phyloP scores from a whole-genome alignment of 2,113 vertebrate species.

The Pica pica region DNA sequence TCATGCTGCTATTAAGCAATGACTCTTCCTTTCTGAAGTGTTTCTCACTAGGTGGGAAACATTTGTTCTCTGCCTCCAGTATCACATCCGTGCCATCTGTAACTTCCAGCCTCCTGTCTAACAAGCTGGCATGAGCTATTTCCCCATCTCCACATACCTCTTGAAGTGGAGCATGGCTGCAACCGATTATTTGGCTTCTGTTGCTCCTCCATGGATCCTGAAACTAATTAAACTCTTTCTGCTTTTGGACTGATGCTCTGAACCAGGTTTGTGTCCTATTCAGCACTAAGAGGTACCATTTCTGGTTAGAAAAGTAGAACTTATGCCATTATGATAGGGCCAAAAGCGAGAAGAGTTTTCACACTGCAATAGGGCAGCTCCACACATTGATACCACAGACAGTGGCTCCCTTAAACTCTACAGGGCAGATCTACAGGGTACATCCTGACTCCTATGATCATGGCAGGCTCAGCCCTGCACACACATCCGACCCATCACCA shows the following conservation, averaged over 20 bases:
- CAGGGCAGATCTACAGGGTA: neutral
- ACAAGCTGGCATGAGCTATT: neutral
- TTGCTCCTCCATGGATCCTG: neutral
- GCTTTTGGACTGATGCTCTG: neutral
- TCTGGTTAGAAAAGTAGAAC: neutral
- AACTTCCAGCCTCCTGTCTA: neutral
- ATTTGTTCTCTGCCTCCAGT: constrained; percentile 1
- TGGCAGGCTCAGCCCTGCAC: neutral
- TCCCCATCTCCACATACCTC: neutral
- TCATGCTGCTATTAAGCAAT: neutral
- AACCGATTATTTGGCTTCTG: neutral
- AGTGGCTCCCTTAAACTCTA: neutral
- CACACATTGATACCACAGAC: neutral
- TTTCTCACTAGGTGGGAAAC: neutral
- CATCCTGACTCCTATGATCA: neutral
- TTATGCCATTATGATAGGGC: rapidly evolving
- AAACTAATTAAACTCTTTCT: neutral
- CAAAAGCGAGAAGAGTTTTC: neutral
- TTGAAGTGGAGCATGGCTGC: neutral
- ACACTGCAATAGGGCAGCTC: neutral
- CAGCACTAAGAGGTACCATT: neutral
- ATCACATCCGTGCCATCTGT: neutral
- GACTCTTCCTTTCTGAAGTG: neutral
- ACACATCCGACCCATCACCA: rapidly evolving
- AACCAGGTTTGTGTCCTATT: neutral